Percentiles rank a stretch among this genome's conserved stretches.
phyloP scores from a whole-genome alignment of 2,888 invertebrate genomes.

The Ochropleura plecta region DNA sequence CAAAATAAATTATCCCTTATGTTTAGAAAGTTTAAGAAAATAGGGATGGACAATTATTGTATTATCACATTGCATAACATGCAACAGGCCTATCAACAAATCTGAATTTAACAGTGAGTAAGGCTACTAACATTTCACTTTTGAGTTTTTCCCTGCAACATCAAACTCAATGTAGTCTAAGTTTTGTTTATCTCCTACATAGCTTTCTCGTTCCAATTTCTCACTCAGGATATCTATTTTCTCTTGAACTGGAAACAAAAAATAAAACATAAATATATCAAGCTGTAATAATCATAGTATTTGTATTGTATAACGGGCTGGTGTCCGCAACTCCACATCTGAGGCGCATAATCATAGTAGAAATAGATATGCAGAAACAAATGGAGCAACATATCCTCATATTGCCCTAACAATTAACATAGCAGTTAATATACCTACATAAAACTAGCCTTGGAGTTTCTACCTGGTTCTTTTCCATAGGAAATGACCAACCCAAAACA shows the following conservation, averaged over 20 bases:
- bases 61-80: not conserved
- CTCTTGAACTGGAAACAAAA: slow-evolving; percentile 93
- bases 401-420: not conserved
- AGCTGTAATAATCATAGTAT: not conserved
- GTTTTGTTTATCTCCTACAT: slow-evolving; percentile 90
- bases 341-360: not conserved
- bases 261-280: not conserved
- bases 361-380: not conserved
- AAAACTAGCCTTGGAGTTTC: too few relatives aligned
- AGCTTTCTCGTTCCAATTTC: slow-evolving; percentile 93
- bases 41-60: not conserved
- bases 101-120: not conserved
- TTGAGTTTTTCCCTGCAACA: slow-evolving; percentile 88
- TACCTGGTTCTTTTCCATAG: too few relatives aligned
- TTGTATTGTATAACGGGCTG: too few relatives aligned
- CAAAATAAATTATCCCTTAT: too few relatives aligned
- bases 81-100: not conserved
- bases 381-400: not conserved
- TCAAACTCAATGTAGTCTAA: slow-evolving; percentile 91
- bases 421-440: not conserved
- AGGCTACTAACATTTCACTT: slow-evolving; percentile 92
- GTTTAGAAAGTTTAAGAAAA: not conserved
- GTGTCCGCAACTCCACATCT: too few relatives aligned
- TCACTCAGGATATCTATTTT: slow-evolving; percentile 96
- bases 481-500: too few relatives aligned